Percentiles rank a stretch among this genome's conserved stretches.
Conservation (phyloP, 1,140 invertebrate genomes). For the Pristionchus pacificus region DNA sequence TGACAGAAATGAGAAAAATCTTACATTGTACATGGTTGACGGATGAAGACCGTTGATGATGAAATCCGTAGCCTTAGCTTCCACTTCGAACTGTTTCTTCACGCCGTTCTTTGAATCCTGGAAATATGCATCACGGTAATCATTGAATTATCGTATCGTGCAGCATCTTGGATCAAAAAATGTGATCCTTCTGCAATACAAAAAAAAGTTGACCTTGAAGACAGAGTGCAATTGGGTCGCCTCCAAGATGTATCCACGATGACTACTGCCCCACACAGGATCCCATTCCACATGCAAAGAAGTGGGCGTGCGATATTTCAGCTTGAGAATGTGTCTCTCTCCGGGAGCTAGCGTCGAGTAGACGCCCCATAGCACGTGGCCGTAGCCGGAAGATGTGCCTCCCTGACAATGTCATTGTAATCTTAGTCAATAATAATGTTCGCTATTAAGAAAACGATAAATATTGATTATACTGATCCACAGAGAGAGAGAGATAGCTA, state of each 20-base stretch:
- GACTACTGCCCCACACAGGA: constrained; percentile 54
- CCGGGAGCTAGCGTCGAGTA: constrained; percentile 53
- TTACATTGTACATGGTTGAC: constrained; percentile 56
- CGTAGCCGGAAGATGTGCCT: constrained; percentile 54
- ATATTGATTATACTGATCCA: too few relatives aligned
- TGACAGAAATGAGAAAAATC: too few relatives aligned
- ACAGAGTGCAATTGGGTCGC: constrained; percentile 51
- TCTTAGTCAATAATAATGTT: constrained; percentile 36
- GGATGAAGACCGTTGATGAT: constrained; percentile 50
- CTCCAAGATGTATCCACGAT: constrained; percentile 54
- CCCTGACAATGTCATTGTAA: too few relatives aligned
- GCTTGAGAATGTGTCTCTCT: constrained; percentile 47
- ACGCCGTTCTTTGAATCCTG: constrained; percentile 38
- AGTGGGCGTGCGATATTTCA: constrained; percentile 54
- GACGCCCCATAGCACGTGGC: constrained; percentile 54
- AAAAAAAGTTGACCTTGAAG: too few relatives aligned
- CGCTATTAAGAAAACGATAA: too few relatives aligned
- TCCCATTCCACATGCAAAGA: constrained; percentile 56
- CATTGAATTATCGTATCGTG: too few relatives aligned
- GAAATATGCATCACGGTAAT: too few relatives aligned
- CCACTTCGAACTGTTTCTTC: constrained; percentile 50
- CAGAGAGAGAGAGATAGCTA: too few relatives aligned
- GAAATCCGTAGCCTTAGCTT: constrained; percentile 46
- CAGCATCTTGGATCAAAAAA: too few relatives aligned
- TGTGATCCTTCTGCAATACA: too few relatives aligned